Base-by-base conservation (phyloP, 2,888 invertebrate genomes). In the Drosophila trichaetosa region DNA sequence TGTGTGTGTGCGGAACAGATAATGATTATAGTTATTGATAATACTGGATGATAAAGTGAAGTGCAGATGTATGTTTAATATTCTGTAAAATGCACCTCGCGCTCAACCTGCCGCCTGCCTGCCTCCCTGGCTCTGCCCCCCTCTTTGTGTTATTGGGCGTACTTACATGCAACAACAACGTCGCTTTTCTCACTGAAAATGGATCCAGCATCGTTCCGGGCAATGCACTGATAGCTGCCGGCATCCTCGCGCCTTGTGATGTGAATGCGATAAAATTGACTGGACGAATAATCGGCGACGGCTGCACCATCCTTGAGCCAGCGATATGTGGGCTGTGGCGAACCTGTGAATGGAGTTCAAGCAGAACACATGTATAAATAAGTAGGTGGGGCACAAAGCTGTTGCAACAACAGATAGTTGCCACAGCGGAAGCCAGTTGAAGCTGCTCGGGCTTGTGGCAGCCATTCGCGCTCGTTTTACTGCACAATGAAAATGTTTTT, bases 141-240 rank as follows among this genome's bases (percentile, higher is more conserved):
- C 48, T n/a, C 56, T 4, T 33, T 33, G 33, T 29, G 34, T 36
- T 13, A 33, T 24, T 59, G 13, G 33, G 42, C 57, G 53, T 89
- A 96, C 98, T 96, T 95, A 98, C 98, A 98, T 72, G 98, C 98
- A 85, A 99, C 98, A 79, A 96, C 95, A 82, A 99, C 96, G 91
- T 96, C 95, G 92, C 97, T 97, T 93, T 97, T 97, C 93, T 98
- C 97, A 93, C 98, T 98, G 93, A 98, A 96, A 93, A 98, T 97
- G 76, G 98, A 97, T 66, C 99, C 99, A 65, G 97, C 97, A 85
- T 96, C 96, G 93, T 99, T 99, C 90, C 96, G 95, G 31, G 98
- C 98, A 80, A 98, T 96, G 94, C 98, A 98, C 93, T 98, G 96
- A 94, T 99, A 99, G 72, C 96, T 95, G 58, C 99, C 99, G 64